A percentile compares a stretch with the other conserved stretches of the same genome.
phyloP scores from a whole-genome alignment of 1,140 invertebrate species.

The Aphaenogaster floridana region DNA sequence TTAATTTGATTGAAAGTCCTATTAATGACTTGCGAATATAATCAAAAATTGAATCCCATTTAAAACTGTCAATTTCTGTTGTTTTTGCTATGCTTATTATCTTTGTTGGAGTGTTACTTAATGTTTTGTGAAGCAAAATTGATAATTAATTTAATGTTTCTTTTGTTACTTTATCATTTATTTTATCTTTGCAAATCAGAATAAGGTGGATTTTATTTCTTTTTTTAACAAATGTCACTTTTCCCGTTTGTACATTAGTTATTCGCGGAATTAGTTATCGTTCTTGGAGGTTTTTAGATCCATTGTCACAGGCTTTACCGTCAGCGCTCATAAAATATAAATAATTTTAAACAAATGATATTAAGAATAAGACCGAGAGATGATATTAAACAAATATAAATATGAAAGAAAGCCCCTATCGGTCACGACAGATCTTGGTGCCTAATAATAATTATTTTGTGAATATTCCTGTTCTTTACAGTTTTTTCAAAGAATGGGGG shows the following conservation, averaged over 20 bases:
- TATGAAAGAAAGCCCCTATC: no score
- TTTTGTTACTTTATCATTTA: neutral
- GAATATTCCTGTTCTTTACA: no score
- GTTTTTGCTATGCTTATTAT: neutral
- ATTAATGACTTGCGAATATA: neutral
- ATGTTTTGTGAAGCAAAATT: neutral
- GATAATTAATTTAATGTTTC: neutral
- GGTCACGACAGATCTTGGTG: no score
- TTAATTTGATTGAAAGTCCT: slow-evolving; percentile 2
- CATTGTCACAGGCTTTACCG: neutral
- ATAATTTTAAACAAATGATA: no score
- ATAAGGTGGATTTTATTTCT: neutral
- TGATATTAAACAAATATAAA: no score
- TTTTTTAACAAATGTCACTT: neutral
- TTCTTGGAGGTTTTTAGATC: neutral
- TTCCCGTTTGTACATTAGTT: neutral
- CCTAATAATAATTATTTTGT: no score
- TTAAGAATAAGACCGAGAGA: no score
- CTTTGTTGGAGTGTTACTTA: neutral
- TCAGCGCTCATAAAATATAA: no score
- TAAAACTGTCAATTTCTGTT: neutral
- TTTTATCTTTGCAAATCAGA: neutral
- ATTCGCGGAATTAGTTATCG: neutral
- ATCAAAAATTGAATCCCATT: neutral
- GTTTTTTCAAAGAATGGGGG: no score